Percentiles rank a stretch among this genome's conserved stretches.
Evolutionary conservation across 2,888 invertebrate genomes (phyloP).

Genomic region (Eupithecia centaureata): DNA sequence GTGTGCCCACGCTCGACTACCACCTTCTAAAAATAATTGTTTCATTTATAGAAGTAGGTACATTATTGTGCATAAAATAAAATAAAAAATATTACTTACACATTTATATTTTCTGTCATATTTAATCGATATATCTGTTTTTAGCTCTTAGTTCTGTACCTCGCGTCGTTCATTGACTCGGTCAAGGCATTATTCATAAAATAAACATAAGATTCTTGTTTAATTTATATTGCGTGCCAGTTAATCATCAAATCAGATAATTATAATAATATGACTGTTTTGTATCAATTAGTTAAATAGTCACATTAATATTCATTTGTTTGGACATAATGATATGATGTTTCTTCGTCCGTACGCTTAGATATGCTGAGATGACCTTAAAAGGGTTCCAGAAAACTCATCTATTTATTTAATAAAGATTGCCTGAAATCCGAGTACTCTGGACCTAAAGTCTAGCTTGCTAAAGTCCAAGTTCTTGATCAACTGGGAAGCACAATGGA

Average conservation of each 20-base stretch:
- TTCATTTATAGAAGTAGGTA: not conserved
- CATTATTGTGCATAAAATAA: too few species aligned
- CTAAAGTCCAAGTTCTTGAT: not conserved
- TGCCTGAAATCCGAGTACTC: not conserved
- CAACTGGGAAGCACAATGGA: not conserved
- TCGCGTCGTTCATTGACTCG: constrained; percentile 30
- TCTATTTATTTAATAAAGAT: not conserved
- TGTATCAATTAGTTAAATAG: constrained; percentile 1
- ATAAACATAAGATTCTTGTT: constrained; percentile 11
- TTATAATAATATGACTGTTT: not conserved
- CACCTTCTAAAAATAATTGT: not conserved
- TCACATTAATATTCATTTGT: constrained; percentile 1
- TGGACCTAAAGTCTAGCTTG: too few species aligned
- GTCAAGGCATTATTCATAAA: constrained; percentile 24
- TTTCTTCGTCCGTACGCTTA: not conserved
- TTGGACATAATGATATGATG: not conserved
- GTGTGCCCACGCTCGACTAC: not conserved
- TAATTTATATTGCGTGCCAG: constrained; percentile 17
- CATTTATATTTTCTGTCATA: not conserved
- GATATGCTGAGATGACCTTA: not conserved
- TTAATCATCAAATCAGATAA: constrained; percentile 9
- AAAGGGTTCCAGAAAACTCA: not conserved
- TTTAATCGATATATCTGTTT: not conserved
- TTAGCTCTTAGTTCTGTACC: constrained; percentile 10
- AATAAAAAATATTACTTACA: too few species aligned